Evolutionary conservation across 2,888 invertebrate genomes (phyloP), one percentile per base, ranked within the genome.

Genomic region (Listrodromus nycthemerus): DNA sequence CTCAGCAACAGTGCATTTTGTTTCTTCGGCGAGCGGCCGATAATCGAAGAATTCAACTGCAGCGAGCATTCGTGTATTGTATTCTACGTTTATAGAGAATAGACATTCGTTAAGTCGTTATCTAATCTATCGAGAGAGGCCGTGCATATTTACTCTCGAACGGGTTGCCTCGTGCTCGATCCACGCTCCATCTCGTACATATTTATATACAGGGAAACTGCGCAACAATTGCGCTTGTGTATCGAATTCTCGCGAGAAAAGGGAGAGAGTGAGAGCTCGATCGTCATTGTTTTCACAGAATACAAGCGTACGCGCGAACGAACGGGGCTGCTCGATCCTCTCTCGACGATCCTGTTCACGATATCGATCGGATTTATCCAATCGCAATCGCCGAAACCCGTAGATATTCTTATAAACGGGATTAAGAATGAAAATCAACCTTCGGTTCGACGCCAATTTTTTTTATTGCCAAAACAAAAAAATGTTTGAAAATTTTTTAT

Each of bases 101-200:
- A 80, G 83, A 75, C 61, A 61, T 61, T 61, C 61, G 61, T 61
- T 30, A 30, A 27, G 61, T 13, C 19, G 27, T 80, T 83, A 80
- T 80, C 83, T 80, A 80, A 83, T 83, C 83, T 80, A 80, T 83
- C 83, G 79, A 78, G 82, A 74, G 61, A 69, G 79, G 65, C 66
- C 66, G 66, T 76, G 83, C 76, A 83, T 83, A 83, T 83, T 83
- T 71, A 80, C 80, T 83, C 80, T 79, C 79, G 69, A 80, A 76
- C 71, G 78, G 67, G 71, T 76, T 66, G 74, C 41, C 30, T 80
- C 80, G 66, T 71, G 80, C 75, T 76, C n/a, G 24, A 45, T 50
- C 6, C 50, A 69, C 16, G 61, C n/a, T 65, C 80, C 66, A 83
- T 83, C 75, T 30, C 61, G 79, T 76, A 70, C 61, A 13, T 45